A percentile compares a stretch with the other conserved stretches of the same genome.
phyloP scores from a whole-genome alignment of 2,888 invertebrate genomes.

The Oasisia sp. region DNA sequence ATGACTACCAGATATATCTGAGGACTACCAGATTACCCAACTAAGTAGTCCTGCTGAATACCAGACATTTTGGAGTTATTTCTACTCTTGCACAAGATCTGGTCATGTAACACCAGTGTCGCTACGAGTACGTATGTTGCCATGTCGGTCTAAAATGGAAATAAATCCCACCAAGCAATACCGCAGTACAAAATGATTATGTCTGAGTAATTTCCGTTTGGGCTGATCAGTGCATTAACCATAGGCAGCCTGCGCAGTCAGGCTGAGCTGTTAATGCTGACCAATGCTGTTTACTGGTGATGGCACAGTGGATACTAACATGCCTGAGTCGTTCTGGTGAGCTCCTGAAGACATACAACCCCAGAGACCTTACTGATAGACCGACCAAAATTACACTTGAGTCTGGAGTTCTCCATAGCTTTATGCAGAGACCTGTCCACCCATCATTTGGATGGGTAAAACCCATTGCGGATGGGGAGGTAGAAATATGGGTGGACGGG shows the following conservation, averaged over 20 bases:
- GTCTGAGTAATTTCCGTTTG: neutral
- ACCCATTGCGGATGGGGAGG: no score
- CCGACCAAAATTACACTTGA: neutral
- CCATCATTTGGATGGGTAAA: no score
- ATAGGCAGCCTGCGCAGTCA: neutral
- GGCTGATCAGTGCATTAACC: neutral
- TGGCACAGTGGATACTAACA: neutral
- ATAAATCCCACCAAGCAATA: neutral
- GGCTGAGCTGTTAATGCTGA: neutral
- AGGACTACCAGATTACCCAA: no score
- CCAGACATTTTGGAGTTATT: no score
- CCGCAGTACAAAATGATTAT: neutral
- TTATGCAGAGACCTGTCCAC: no score
- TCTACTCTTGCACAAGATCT: no score
- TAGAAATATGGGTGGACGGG: no score
- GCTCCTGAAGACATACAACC: neutral
- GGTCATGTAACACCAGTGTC: no score
- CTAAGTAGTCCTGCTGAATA: no score
- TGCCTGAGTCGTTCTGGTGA: neutral
- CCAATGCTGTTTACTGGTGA: neutral
- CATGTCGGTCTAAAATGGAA: neutral
- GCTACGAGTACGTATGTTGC: neutral
- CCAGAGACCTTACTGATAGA: neutral
- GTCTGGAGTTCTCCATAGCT: neutral
- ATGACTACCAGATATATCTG: no score